Percentiles rank a stretch among this genome's conserved stretches.
Conservation (phyloP, 1,140 invertebrate genomes). For the Papilio xuthus region DNA sequence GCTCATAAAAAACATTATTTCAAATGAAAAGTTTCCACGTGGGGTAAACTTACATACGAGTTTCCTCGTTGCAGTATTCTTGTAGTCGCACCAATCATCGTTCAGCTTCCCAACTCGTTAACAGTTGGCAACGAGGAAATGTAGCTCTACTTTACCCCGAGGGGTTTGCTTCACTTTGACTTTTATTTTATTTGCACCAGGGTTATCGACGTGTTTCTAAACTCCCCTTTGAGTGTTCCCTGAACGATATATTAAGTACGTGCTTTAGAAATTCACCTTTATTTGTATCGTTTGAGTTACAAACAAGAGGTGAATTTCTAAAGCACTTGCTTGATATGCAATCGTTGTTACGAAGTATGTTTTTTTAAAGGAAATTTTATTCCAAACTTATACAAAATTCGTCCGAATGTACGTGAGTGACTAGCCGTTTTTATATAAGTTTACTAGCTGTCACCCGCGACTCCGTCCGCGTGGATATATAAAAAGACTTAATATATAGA, state of each 20-base stretch:
- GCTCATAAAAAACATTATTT: constrained; percentile 8
- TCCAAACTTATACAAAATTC: too few relatives aligned
- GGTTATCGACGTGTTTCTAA: constrained; percentile 28
- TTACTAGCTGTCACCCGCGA: too few relatives aligned
- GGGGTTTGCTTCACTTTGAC: constrained; percentile 7
- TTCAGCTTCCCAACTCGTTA: constrained; percentile 27
- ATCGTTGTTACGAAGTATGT: too few relatives aligned
- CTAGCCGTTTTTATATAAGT: too few relatives aligned
- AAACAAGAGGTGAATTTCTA: too few relatives aligned
- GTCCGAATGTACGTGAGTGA: too few relatives aligned
- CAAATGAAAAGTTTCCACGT: neutral
- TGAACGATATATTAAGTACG: neutral
- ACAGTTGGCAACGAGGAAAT: constrained; percentile 28
- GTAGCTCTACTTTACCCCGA: constrained; percentile 4
- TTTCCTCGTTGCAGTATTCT: constrained; percentile 7
- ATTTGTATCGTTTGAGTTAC: neutral
- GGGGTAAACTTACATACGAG: neutral
- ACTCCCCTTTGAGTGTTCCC: constrained; percentile 10
- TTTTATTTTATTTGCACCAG: constrained; percentile 26
- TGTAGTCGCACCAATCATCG: constrained; percentile 10
- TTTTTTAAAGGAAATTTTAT: too few relatives aligned
- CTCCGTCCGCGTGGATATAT: too few relatives aligned
- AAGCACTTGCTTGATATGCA: too few relatives aligned
- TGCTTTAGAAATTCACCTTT: neutral
- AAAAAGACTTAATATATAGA: too few relatives aligned